phyloP scores from a whole-genome alignment of 2,113 vertebrate genomes.

The Oryzias woworae region DNA sequence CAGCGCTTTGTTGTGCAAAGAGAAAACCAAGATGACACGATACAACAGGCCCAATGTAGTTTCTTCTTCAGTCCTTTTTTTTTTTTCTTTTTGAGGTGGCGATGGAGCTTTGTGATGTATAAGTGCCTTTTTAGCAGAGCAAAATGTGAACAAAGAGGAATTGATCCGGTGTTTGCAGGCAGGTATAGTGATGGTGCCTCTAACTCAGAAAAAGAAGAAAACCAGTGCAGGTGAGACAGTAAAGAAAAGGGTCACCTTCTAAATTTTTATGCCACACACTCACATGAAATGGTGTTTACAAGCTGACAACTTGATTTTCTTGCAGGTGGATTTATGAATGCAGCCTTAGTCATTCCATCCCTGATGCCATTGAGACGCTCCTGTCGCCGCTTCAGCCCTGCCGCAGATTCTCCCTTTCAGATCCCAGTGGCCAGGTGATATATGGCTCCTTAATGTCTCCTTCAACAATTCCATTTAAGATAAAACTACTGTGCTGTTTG shows the following conservation, averaged over 20 bases:
- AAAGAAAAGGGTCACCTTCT: constrained; percentile 61
- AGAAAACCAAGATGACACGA: constrained; percentile 50
- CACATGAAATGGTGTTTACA: constrained; percentile 53
- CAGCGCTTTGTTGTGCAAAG: constrained; percentile 48
- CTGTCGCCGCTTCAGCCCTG: constrained; percentile 30
- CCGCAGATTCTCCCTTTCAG: constrained; percentile 46
- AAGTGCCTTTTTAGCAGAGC: constrained; percentile 43
- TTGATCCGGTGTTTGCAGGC: constrained; percentile 47
- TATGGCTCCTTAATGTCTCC: constrained; percentile 71
- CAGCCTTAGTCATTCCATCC: constrained; percentile 43
- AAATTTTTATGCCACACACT: constrained; percentile 33
- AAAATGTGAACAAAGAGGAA: constrained; percentile 45
- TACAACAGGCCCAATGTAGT: constrained; percentile 47
- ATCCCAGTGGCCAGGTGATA: constrained; percentile 60
- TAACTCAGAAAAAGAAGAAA: constrained; percentile 17
- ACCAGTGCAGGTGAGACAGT: constrained; percentile 18
- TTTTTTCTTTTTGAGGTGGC: not conserved
- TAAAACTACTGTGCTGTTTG: constrained; percentile 60
- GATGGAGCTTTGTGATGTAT: constrained; percentile 32
- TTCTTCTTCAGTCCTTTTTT: constrained; percentile 48
- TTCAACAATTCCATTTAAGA: constrained; percentile 77
- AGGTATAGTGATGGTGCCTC: constrained; percentile 21
- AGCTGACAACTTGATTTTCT: constrained; percentile 67
- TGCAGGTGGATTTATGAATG: constrained; percentile 61
- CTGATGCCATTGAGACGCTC: constrained; percentile 37